phyloP scores from a whole-genome alignment of 2,113 vertebrate species.

The Rostratula benghalensis region DNA sequence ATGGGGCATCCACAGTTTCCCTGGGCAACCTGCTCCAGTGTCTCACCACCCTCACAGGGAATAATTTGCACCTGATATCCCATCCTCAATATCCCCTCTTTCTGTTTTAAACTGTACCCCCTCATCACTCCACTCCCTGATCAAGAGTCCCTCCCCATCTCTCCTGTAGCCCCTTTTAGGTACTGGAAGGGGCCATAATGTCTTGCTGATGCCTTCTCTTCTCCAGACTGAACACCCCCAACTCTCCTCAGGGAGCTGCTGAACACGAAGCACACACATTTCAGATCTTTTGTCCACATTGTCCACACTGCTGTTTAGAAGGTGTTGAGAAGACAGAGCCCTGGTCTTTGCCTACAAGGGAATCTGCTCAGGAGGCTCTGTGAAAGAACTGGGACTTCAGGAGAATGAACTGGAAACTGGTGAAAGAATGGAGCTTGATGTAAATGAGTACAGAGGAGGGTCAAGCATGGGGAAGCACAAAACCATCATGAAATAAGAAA shows the following conservation, averaged over 20 bases:
- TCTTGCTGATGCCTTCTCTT: background rate
- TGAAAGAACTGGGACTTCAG: background rate
- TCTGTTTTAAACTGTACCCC: background rate
- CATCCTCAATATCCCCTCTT: background rate
- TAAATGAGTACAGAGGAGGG: background rate
- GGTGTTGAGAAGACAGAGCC: background rate
- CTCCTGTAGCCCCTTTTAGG: background rate
- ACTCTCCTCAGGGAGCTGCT: background rate
- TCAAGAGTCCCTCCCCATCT: background rate
- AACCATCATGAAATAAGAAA: background rate
- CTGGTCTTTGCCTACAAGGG: background rate
- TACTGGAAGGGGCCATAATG: background rate
- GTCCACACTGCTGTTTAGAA: background rate
- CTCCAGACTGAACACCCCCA: background rate
- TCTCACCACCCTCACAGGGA: background rate
- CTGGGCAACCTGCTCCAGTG: background rate
- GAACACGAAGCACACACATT: fast-evolving
- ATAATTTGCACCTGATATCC: background rate
- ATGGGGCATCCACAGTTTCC: background rate
- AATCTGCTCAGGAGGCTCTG: background rate
- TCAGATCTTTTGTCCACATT: background rate
- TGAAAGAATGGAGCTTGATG: background rate
- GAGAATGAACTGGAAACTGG: background rate
- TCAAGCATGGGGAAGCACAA: background rate
- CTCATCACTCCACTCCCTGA: background rate